These are phyloP conservation scores for Botia almorhae DNA, from an alignment of 2,797 vertebrate species.

Conservation along the genomic window DNA sequence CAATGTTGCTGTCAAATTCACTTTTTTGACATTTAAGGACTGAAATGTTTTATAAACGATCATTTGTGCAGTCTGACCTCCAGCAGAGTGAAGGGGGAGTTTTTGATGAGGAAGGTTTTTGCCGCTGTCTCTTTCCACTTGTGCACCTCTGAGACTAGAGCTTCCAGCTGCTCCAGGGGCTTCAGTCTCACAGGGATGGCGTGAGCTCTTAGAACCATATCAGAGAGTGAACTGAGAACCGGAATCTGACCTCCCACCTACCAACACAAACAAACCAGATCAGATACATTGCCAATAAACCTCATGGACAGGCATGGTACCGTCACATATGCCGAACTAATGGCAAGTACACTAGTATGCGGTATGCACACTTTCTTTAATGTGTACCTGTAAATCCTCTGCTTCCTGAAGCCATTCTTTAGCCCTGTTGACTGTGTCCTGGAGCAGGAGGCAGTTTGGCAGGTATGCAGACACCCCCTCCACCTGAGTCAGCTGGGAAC, in stretches of 20 bases:
- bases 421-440: constrained; percentile 87
- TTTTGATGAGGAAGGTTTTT: constrained; percentile 84
- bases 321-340: not conserved
- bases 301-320: not conserved
- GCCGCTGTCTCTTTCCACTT: constrained; percentile 90
- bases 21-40: not conserved
- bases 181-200: constrained; percentile 90
- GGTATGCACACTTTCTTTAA: not conserved
- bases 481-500: constrained; percentile 83
- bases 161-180: constrained; percentile 86
- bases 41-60: not conserved
- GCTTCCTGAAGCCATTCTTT: constrained; percentile 92
- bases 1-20: not conserved
- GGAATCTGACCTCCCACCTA: constrained; percentile 83
- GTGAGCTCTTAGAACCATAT: constrained; percentile 86
- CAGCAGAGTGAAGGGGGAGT: constrained; percentile 83
- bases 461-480: constrained; percentile 89
- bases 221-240: constrained; percentile 81
- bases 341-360: not conserved
- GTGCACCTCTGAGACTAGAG: constrained; percentile 85
- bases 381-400: constrained; percentile 86
- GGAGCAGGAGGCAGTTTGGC: constrained; percentile 85
- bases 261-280: constrained; percentile 36
- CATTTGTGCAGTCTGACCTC: constrained; percentile 78
- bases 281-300: constrained; percentile 1